Conservation (phyloP, 2,113 vertebrate species). For the Gavialis gangeticus region DNA sequence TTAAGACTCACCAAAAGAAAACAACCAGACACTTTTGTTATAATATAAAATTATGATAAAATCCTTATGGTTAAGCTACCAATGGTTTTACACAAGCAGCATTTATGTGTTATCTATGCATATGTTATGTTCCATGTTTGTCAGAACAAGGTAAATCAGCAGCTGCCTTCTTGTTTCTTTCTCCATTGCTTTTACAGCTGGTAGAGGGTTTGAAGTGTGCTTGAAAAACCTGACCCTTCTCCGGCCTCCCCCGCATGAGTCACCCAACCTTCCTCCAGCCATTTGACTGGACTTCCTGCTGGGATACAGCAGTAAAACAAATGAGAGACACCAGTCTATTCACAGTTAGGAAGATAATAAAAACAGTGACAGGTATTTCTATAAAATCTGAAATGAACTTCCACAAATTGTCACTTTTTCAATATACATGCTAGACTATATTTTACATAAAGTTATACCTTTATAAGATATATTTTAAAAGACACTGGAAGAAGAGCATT, state of each 20-base stretch:
- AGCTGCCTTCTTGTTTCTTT: constrained; percentile 34
- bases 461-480: not conserved
- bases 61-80: not conserved
- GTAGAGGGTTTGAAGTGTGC: constrained; percentile 58
- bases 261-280: constrained; percentile 71
- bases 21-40: not conserved
- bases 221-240: constrained; percentile 77
- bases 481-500: not conserved
- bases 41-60: not conserved
- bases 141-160: constrained; percentile 60
- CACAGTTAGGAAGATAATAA: constrained; percentile 43
- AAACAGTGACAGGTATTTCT: constrained; percentile 46
- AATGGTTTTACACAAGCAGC: not conserved
- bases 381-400: constrained; percentile 46
- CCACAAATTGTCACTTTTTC: not conserved
- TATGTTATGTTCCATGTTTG: constrained; percentile 28
- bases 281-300: constrained; percentile 71
- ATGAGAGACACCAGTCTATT: constrained; percentile 52
- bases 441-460: not conserved
- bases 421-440: not conserved
- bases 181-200: constrained; percentile 71
- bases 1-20: not conserved
- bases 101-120: constrained; percentile 12
- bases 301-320: constrained; percentile 71
- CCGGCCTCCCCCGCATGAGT: constrained; percentile 74